Base-by-base conservation (phyloP, 2,888 invertebrate genomes). In the Erebia epiphron region DNA sequence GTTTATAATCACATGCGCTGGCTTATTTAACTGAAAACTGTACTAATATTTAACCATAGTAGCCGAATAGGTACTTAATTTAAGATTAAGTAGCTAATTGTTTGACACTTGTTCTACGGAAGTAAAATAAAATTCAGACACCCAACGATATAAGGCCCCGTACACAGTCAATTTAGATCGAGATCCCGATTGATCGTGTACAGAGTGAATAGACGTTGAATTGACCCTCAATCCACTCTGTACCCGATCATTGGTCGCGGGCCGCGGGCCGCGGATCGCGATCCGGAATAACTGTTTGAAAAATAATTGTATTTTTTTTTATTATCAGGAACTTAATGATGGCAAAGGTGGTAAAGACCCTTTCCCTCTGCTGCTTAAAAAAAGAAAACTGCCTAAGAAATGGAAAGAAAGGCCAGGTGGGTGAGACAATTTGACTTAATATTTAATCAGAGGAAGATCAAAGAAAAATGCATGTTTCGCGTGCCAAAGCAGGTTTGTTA, bases 321-420 rank as follows among this genome's bases (percentile, higher is more conserved):
- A 63, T 73, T 70, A 66, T 52, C 75, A 93, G 92, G 97, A 97
- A 88, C 91, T 96, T 13, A 95, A 95, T 79, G 94, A 94, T 70
- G 94, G 94, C 16, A 96, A 96, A 81, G 95, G 96, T 74, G 97
- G 97, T 0, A 94, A 96, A 75, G 97, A 97, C 86, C 97, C 97
- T 0, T 96, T 96, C 83, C 95, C 96, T 1, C 86, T 96, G 75
- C 90, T 97, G 41, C 92, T 98, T 67, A 95, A 95, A 80, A 95
- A 96, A 86, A 96, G 95, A 66, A 97, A 96, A 88, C 90, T 98
- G 35, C 96, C 97, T 0, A 97, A 96, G 86, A 94, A 95, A 80
- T 95, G 95, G 95, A 95, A 94, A 76, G 94, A 95, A 80, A 83
- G 94, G 75, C 94, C 95, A n/a, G 86, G 94, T 89, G 81, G 84